Evolutionary conservation across 1,140 invertebrate genomes (phyloP).

Genomic region (Drosophila orosa): DNA sequence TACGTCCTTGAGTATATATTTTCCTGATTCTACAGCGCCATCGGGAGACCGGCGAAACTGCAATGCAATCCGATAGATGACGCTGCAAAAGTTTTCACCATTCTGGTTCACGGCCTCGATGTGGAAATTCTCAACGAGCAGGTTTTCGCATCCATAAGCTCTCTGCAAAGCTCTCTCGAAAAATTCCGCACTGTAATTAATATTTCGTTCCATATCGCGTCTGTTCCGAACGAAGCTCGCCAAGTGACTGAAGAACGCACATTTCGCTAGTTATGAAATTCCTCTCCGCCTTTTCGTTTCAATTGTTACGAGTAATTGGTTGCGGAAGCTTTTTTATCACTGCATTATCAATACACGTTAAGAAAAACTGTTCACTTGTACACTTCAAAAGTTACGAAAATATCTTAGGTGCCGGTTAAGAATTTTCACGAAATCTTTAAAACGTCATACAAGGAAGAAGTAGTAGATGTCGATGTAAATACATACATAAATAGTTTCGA

Average conservation of each 20-base stretch:
- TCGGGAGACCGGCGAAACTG: constrained; percentile 38
- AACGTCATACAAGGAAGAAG: not conserved
- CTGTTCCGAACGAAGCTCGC: constrained; percentile 18
- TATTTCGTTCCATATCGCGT: constrained; percentile 19
- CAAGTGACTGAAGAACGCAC: constrained; percentile 34
- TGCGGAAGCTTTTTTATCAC: constrained; percentile 24
- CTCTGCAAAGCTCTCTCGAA: constrained; percentile 52
- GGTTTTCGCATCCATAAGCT: constrained; percentile 40
- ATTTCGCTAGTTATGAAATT: constrained; percentile 24
- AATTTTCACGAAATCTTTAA: not conserved
- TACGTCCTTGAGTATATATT: constrained; percentile 61
- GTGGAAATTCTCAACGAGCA: constrained; percentile 44
- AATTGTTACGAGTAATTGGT: not conserved
- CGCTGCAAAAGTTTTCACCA: constrained; percentile 72
- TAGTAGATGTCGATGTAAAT: not conserved
- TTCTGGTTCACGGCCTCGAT: constrained; percentile 36
- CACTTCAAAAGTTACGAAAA: constrained; percentile 1
- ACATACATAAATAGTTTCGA: not conserved
- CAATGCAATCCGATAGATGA: constrained; percentile 60
- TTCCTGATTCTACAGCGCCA: constrained; percentile 30
- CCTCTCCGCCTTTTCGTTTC: not conserved
- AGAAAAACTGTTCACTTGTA: not conserved
- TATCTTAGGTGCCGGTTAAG: not conserved
- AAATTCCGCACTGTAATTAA: constrained; percentile 32
- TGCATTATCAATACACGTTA: constrained; percentile 5